Evolutionary conservation across 2,113 vertebrate genomes (phyloP).

Genomic region (Ancistrus triradiatus): DNA sequence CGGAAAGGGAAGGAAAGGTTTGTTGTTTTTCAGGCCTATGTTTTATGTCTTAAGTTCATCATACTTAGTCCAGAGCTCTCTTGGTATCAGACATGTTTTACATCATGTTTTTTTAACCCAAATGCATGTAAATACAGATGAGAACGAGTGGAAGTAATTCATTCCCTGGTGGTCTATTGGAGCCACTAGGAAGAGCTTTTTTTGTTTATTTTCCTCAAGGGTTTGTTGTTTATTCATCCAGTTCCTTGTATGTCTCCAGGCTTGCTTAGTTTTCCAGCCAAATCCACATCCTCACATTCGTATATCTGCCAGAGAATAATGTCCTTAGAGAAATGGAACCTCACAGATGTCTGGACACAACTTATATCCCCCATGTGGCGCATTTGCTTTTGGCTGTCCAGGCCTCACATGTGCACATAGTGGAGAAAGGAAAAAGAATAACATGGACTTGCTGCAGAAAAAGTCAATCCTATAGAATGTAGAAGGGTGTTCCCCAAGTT

Average conservation of each 20-base stretch:
- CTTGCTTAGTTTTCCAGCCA: conserved; percentile 5
- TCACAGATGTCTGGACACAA: conserved; percentile 38
- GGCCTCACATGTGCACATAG: background rate
- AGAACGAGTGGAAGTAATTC: conserved; percentile 8
- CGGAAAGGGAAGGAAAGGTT: conserved; percentile 27
- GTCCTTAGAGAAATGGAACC: conserved; percentile 14
- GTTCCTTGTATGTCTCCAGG: conserved; percentile 3
- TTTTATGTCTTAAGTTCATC: conserved; percentile 6
- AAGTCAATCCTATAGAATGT: background rate
- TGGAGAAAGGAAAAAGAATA: background rate
- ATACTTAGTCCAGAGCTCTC: background rate
- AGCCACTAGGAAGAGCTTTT: background rate
- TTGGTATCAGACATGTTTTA: background rate
- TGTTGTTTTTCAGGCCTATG: conserved; percentile 32
- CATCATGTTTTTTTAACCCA: background rate
- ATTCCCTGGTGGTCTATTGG: conserved; percentile 14
- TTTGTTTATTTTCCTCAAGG: conserved; percentile 11
- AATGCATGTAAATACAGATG: background rate
- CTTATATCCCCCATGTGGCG: conserved; percentile 12
- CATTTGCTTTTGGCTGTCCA: conserved; percentile 9
- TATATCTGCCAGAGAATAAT: conserved; percentile 24
- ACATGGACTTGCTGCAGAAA: background rate
- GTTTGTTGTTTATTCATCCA: conserved; percentile 1
- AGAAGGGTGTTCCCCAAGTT: background rate
- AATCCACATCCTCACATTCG: conserved; percentile 18